Evolutionary conservation across 2,888 invertebrate genomes (phyloP).

Genomic region (Epinotia demarniana): DNA sequence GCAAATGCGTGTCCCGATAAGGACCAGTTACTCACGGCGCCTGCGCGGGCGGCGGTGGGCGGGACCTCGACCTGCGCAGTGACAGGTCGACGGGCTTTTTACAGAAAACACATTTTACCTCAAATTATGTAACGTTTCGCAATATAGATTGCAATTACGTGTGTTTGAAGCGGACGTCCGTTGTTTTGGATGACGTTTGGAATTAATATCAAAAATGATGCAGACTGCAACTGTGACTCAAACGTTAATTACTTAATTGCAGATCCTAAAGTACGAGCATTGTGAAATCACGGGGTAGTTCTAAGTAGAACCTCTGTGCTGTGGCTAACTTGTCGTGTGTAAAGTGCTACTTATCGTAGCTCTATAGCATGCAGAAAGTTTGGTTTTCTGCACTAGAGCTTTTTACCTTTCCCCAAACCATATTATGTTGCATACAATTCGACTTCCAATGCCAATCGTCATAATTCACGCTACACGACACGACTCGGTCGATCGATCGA

Average conservation of each 20-base stretch:
- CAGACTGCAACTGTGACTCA: no score
- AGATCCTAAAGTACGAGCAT: no score
- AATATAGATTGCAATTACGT: not conserved
- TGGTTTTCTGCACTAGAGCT: no score
- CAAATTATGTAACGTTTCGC: constrained; percentile 8
- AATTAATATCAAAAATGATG: not conserved
- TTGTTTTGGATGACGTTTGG: not conserved
- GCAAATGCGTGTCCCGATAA: constrained; percentile 19
- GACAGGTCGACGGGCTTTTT: constrained; percentile 29
- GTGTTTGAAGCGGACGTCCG: not conserved
- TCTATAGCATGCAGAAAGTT: no score
- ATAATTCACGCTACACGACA: constrained; percentile 7
- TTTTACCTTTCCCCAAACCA: no score
- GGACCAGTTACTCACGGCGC: constrained; percentile 19
- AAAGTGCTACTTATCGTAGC: no score
- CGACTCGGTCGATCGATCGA: constrained; percentile 1
- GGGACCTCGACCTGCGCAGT: constrained; percentile 33
- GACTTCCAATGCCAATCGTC: not conserved
- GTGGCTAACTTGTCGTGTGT: no score
- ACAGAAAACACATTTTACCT: constrained; percentile 17
- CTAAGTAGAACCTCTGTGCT: no score
- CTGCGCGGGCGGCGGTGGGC: constrained; percentile 34
- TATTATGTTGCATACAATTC: not conserved
- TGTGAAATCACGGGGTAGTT: no score
- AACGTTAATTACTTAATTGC: no score